These are phyloP conservation scores for Hylomyscus alleni DNA, from an alignment of 2,797 vertebrate species.

Conservation along the genomic window DNA sequence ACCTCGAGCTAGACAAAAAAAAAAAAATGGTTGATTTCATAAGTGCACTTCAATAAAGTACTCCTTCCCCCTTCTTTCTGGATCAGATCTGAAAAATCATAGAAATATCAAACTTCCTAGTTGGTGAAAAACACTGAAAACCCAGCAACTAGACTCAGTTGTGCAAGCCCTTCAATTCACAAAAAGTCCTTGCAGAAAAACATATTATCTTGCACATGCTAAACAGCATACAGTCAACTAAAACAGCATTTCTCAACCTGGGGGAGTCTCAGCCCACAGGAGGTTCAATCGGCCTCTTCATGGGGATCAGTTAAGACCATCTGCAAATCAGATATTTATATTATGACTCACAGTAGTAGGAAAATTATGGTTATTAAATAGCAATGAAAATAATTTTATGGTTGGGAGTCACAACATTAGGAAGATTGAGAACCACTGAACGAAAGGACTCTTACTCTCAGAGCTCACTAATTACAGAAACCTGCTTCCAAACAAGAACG, in stretches of 20 bases:
- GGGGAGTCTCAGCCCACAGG: background rate
- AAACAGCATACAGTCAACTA: background rate
- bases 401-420: no score
- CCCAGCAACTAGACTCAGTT: background rate
- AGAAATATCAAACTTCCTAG: background rate
- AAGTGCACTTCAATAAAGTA: background rate
- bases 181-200: background rate
- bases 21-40: background rate
- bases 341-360: background rate
- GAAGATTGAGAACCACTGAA: background rate
- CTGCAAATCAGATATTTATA: background rate
- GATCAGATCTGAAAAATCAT: background rate
- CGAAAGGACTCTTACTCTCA: background rate
- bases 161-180: background rate
- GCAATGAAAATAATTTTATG: background rate
- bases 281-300: background rate
- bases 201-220: background rate
- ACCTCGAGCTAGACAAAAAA: background rate
- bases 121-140: background rate
- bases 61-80: background rate
- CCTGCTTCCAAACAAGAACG: background rate
- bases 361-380: background rate
- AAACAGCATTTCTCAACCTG: background rate
- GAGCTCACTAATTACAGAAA: slow-evolving; percentile 25
- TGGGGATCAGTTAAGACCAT: background rate